A percentile compares a stretch with the other conserved stretches of the same genome.
Conservation (phyloP, 2,113 vertebrate genomes). For the Reinhardtius hippoglossoides region DNA sequence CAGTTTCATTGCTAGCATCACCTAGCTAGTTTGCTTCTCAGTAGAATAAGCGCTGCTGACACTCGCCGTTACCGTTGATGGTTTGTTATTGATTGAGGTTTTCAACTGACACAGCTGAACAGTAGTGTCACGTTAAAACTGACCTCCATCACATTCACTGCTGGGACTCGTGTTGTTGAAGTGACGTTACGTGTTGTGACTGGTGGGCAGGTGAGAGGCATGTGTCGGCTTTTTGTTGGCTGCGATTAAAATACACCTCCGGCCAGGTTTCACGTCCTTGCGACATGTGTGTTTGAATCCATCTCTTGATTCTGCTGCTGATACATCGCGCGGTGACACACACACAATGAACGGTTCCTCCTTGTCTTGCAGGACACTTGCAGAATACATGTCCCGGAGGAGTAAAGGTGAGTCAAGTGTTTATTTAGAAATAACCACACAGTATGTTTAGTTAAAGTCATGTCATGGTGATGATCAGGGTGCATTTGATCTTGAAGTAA, state of each 20-base stretch:
- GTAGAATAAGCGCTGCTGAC: neutral
- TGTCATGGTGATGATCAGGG: neutral
- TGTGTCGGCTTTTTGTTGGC: neutral
- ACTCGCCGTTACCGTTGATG: neutral
- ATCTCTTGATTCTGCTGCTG: too few species aligned
- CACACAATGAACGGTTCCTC: neutral
- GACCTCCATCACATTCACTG: too few species aligned
- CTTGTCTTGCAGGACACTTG: conserved; percentile 32
- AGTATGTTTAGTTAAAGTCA: neutral
- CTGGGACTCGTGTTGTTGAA: neutral
- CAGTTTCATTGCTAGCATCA: too few species aligned
- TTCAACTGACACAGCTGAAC: neutral
- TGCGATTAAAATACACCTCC: neutral
- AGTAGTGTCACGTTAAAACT: neutral
- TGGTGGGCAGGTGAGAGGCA: neutral
- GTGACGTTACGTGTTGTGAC: neutral
- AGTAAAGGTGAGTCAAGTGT: conserved; percentile 43
- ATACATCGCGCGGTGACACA: neutral
- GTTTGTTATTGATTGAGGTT: neutral
- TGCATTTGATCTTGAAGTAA: neutral
- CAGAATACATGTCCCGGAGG: conserved; percentile 31
- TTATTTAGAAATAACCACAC: neutral
- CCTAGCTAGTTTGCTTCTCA: neutral
- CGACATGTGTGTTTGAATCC: neutral
- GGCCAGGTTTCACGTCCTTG: too few species aligned